These are phyloP conservation scores for Probosciger aterrimus DNA, from an alignment of 2,113 vertebrate species.

Conservation along the genomic window DNA sequence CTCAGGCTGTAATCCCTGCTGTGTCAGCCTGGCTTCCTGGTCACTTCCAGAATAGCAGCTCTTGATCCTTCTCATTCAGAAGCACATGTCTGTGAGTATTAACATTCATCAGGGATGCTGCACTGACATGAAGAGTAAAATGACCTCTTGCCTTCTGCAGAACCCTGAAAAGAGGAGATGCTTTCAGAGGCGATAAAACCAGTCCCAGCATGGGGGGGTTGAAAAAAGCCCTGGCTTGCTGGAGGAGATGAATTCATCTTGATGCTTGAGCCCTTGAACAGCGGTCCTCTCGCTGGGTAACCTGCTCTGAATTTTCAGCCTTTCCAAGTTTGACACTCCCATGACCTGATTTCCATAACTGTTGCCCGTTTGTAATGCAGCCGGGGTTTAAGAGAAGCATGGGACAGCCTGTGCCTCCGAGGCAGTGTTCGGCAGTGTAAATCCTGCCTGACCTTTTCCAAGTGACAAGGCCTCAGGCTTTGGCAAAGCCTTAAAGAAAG, in stretches of 20 bases:
- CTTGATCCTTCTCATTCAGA: background rate
- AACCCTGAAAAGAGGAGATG: background rate
- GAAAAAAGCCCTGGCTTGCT: background rate
- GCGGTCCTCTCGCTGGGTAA: accelerated
- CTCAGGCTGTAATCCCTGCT: background rate
- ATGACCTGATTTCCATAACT: background rate
- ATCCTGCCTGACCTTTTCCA: background rate
- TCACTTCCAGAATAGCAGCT: background rate
- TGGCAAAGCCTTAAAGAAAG: background rate
- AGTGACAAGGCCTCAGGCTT: background rate
- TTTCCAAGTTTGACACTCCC: background rate
- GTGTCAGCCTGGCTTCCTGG: background rate
- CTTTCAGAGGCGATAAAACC: background rate
- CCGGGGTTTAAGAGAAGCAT: accelerated
- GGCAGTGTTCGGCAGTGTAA: background rate
- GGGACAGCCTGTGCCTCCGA: background rate
- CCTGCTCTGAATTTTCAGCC: background rate
- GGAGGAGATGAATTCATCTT: background rate
- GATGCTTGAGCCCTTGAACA: background rate
- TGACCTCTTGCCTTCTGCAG: background rate
- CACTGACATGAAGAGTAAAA: background rate
- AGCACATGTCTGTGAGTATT: background rate
- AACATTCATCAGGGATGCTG: background rate
- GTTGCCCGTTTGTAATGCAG: background rate
- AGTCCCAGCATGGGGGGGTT: background rate